A percentile compares a stretch with the other conserved stretches of the same genome.
These are phyloP conservation scores for Hymenochirus boettgeri DNA, from an alignment of 2,113 vertebrate species.

Conservation along the genomic window DNA sequence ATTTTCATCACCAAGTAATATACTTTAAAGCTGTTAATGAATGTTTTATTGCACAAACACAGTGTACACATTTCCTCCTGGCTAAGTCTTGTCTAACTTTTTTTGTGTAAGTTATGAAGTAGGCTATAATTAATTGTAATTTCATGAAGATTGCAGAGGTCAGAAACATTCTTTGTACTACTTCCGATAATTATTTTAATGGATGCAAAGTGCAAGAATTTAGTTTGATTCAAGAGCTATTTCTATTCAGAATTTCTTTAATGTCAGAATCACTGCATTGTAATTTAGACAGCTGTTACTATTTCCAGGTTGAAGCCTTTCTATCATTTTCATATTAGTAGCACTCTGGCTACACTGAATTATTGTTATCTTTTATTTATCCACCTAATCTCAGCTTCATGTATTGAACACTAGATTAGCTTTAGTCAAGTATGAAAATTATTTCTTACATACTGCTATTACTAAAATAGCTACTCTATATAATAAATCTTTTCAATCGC, in stretches of 20 bases:
- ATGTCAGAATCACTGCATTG: conserved; percentile 4
- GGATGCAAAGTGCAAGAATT: conserved; percentile 22
- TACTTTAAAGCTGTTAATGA: too few relatives aligned
- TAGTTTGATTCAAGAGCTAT: conserved; percentile 12
- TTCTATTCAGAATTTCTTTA: conserved; percentile 23
- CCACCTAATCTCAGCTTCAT: conserved; percentile 46
- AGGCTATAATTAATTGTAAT: conserved; percentile 17
- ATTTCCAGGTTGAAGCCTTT: conserved; percentile 12
- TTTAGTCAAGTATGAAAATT: conserved; percentile 47
- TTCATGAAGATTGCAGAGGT: conserved; percentile 5
- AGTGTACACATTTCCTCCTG: too few relatives aligned
- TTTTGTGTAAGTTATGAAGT: not conserved
- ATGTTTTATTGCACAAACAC: too few relatives aligned
- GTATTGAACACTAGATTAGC: conserved; percentile 41
- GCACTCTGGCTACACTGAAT: conserved; percentile 5
- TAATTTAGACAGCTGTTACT: conserved; percentile 2
- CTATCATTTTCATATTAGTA: conserved; percentile 25
- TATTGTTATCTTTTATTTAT: conserved; percentile 19
- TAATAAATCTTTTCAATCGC: conserved; percentile 54
- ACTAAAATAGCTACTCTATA: conserved; percentile 46
- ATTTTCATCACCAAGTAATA: too few relatives aligned
- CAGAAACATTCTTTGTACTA: conserved; percentile 16
- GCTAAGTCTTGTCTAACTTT: not conserved
- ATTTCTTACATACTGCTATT: conserved; percentile 54
- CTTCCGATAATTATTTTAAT: conserved; percentile 33